These are phyloP conservation scores for Cordylochernes scorpioides DNA, from an alignment of 2,888 invertebrate species.

Conservation along the genomic window DNA sequence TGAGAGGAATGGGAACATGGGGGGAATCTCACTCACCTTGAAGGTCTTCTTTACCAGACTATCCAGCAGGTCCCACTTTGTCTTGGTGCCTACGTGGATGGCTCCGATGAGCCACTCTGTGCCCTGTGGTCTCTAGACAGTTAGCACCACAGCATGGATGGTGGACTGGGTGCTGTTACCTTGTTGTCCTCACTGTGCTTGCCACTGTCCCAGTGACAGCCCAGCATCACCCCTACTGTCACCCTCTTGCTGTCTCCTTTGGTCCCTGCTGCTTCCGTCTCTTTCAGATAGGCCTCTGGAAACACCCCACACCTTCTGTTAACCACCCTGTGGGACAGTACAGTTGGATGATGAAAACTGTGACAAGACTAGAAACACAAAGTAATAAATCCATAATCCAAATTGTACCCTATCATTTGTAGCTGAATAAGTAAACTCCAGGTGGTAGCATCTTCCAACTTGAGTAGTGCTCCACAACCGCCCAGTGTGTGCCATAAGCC, in stretches of 20 bases:
- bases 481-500: too few species aligned
- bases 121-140: not conserved
- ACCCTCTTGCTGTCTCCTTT: conserved; percentile 39
- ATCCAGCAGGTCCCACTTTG: conserved; percentile 80
- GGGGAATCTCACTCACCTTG: conserved; percentile 36
- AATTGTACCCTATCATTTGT: too few species aligned
- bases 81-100: conserved; percentile 66
- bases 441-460: too few species aligned
- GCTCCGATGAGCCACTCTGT: conserved; percentile 52
- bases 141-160: not conserved
- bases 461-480: too few species aligned
- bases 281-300: too few species aligned
- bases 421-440: too few species aligned
- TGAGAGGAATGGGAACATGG: not conserved
- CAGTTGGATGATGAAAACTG: conserved; percentile 26
- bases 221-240: conserved; percentile 58
- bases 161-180: not conserved
- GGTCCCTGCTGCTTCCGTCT: conserved; percentile 19
- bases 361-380: too few species aligned
- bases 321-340: too few species aligned
- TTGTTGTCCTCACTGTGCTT: not conserved
- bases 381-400: too few species aligned
- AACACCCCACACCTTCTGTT: too few species aligned
- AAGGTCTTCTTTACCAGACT: conserved; percentile 66
- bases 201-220: conserved; percentile 30